Percentiles rank a stretch among this genome's conserved stretches.
phyloP scores from a whole-genome alignment of 1,140 invertebrate genomes.

The Zaprionus gabonicus region DNA sequence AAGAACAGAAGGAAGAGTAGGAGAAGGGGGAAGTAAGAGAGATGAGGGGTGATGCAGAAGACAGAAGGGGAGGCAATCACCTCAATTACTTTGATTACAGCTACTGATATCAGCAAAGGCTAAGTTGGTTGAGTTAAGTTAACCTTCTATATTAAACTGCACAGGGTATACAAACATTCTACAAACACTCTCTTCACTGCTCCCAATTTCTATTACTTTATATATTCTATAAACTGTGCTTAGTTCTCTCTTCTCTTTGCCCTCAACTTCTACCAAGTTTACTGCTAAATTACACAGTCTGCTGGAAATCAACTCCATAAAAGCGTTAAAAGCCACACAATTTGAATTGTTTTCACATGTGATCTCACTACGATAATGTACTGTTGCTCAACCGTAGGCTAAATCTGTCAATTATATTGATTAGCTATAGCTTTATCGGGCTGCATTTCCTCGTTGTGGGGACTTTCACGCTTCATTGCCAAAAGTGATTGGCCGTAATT shows the following conservation, averaged over 20 bases:
- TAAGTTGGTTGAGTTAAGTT: too few species aligned
- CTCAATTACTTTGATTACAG: too few species aligned
- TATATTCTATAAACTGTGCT: too few species aligned
- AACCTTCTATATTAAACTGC: too few species aligned
- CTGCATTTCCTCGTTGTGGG: constrained; percentile 15
- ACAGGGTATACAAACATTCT: too few species aligned
- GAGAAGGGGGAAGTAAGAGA: too few species aligned
- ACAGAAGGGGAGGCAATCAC: too few species aligned
- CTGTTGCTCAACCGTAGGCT: background rate
- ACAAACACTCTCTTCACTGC: too few species aligned
- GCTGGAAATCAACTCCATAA: background rate
- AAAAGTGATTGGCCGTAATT: constrained; percentile 40
- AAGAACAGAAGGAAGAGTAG: too few species aligned
- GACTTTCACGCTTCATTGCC: constrained; percentile 63
- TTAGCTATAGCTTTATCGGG: constrained; percentile 12
- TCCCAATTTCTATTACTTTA: too few species aligned
- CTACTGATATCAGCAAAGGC: background rate
- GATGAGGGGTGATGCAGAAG: too few species aligned
- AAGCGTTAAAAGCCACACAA: background rate
- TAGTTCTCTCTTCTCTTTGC: too few species aligned
- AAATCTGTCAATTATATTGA: constrained; percentile 8
- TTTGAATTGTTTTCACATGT: background rate
- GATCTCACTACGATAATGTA: background rate
- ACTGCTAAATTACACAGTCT: background rate
- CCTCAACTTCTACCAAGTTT: background rate